Evolutionary conservation across 1,140 invertebrate genomes (phyloP), one percentile per base, ranked within the genome.

Genomic region (Eupeodes corollae): DNA sequence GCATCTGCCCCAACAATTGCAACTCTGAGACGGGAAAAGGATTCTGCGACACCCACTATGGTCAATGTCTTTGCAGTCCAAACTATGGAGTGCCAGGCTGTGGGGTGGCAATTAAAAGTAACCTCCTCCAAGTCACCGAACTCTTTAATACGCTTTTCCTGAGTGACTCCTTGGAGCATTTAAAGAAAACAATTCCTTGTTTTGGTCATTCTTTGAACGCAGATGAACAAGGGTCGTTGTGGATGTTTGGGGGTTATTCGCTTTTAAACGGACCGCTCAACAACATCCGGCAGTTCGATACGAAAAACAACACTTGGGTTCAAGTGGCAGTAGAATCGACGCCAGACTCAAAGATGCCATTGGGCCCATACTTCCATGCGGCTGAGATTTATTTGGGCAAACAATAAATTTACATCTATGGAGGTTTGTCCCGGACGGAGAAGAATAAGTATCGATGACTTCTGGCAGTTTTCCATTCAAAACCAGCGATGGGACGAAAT

Each of bases 231-330:
- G 83, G 84, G 3, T 80, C 80, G 15, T 59, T 96, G 0, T 95
- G 91, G 86, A 83, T 96, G 76, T 96, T 95, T 71, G 92, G 91
- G 0, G 93, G 93, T 0, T 91, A 90, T 61, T 94, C 90, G 0
- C 72, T 92, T 3, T 84, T 85, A 14, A 79, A 88, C 55, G 91
- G 91, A 0, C 82, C 89, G 0, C 68, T 95, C 1, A 91, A 94
- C 64, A 91, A 95, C 66, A 87, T 95, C 15, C 74, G 88, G 59
- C 75, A 86, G 51, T 95, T 91, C 59, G 86, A 93, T 55, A 88
- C 86, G 0, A 83, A 81, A 59, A 88, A 85, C 47, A 84, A 82
- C 42, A 86, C 82, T 0, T 96, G 91, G 91, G 83, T 84, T 70
- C 83, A 86, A 59, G 82, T 91, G 0, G 90, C 86, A 0, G 83